A percentile compares a stretch with the other conserved stretches of the same genome.
phyloP scores from a whole-genome alignment of 1,140 invertebrate species.

The Ceratina japonica region DNA sequence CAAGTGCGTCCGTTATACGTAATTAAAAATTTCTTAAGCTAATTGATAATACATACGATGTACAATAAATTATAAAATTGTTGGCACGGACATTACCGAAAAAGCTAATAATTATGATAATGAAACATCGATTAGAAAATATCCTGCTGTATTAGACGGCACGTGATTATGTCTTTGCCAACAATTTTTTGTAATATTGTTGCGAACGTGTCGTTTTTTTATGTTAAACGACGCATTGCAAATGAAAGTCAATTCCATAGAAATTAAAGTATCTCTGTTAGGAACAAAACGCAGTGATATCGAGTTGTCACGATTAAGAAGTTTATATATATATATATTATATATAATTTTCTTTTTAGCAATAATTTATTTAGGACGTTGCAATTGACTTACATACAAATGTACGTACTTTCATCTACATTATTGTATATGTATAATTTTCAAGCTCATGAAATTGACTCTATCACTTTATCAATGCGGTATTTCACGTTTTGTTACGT shows the following conservation, averaged over 20 bases:
- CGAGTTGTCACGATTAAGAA: not conserved
- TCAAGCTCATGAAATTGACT: conserved; percentile 23
- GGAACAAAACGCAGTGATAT: conserved; percentile 15
- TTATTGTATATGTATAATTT: conserved; percentile 12
- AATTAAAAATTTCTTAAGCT: conserved; percentile 24
- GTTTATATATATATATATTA: not conserved
- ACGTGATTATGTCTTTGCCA: not conserved
- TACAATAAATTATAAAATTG: conserved; percentile 12
- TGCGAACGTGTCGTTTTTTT: conserved; percentile 42
- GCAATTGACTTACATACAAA: conserved; percentile 17
- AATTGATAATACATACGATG: conserved; percentile 24
- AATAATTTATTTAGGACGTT: conserved; percentile 18
- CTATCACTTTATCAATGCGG: conserved; percentile 10
- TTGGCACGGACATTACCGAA: not conserved
- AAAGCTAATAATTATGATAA: too few species aligned
- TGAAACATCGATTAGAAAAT: too few species aligned
- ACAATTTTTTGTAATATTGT: conserved; percentile 6
- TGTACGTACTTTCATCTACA: not conserved
- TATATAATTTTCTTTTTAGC: conserved; percentile 9
- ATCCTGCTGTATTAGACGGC: too few species aligned
- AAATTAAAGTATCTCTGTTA: not conserved
- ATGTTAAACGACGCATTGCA: conserved; percentile 15
- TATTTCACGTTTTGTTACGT: conserved; percentile 5
- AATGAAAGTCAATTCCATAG: conserved; percentile 18
- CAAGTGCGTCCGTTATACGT: conserved; percentile 51